phyloP scores from a whole-genome alignment of 2,888 invertebrate species.

The Heteromyza rotundicornis region DNA sequence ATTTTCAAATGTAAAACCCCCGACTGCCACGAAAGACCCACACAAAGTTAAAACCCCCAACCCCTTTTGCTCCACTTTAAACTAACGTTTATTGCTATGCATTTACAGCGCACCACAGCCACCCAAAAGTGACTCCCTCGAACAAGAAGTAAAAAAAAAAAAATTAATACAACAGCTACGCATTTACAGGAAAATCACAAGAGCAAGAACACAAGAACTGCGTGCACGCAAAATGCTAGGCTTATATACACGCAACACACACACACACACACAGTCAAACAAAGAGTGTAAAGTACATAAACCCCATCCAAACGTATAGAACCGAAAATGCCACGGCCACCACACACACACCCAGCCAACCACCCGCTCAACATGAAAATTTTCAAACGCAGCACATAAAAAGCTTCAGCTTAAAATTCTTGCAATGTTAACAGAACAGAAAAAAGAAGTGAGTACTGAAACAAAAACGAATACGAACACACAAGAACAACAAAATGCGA shows the following conservation, averaged over 20 bases:
- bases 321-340: neutral
- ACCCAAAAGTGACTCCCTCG: conserved; percentile 23
- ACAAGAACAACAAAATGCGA: conserved; percentile 26
- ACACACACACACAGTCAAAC: neutral
- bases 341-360: neutral
- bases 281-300: neutral
- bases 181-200: conserved; percentile 1
- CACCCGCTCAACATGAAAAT: neutral
- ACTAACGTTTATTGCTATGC: conserved; percentile 18
- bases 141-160: conserved; percentile 26
- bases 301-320: neutral
- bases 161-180: no score
- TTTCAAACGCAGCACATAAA: conserved; percentile 14
- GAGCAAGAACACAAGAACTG: neutral
- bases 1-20: neutral
- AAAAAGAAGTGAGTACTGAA: no score
- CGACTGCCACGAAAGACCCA: neutral
- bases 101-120: conserved; percentile 24
- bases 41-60: neutral
- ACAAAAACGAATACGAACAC: conserved; percentile 6
- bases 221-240: conserved; percentile 5
- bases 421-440: conserved; percentile 25
- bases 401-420: conserved; percentile 17
- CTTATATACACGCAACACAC: neutral
- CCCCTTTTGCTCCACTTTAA: conserved; percentile 4